Base-by-base conservation (phyloP, 92 coral and sea anemone genomes). In the Palythoa heliodiscus region DNA sequence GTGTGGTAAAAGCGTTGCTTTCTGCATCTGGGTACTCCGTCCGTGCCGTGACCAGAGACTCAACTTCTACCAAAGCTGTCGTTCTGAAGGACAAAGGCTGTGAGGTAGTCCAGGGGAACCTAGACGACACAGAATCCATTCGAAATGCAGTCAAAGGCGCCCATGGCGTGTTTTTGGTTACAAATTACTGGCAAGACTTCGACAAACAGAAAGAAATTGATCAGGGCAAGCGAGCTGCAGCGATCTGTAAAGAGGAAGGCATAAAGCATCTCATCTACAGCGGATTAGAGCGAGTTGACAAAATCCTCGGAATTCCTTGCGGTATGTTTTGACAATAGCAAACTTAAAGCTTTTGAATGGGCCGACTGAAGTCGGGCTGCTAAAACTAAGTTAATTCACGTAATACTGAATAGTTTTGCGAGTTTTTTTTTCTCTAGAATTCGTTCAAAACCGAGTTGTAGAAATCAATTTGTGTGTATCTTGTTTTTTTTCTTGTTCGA, bases 101-200 rank as follows among this genome's bases (percentile, higher is more conserved):
- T 19, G 89, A 90, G 61, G 87, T 93, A 7, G 87, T 87, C 39
- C 77, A 86, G 64, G 86, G 92, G 10, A 89, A 83, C 76, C 71
- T 93, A 25, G 96, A 93, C 70, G 88, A 91, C 90, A 75, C 76
- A n/a, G 92, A 75, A 0, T 82, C 96, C 20, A 83, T 89, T 72
- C 88, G 89, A 47, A 73, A 86, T 3, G 96, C 89, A 0, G 77
- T 93, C n/a, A 87, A 74, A 37, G 96, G 93, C 20, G 90, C 92
- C 5, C 75, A 91, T 54, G 96, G 90, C 15, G 96, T 93, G 70
- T 93, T 88, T 64, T n/a, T 93, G 52, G 96, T 93, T 11, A 93
- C 96, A 6, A 90, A 93, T 68, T 93, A 86, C 84, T 93, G 96
- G 96, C 93, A 93, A 82, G 93, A 93, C 70, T 75, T 87, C 35